Base-by-base conservation (phyloP, 2,113 vertebrate genomes). In the Dascyllus trimaculatus region DNA sequence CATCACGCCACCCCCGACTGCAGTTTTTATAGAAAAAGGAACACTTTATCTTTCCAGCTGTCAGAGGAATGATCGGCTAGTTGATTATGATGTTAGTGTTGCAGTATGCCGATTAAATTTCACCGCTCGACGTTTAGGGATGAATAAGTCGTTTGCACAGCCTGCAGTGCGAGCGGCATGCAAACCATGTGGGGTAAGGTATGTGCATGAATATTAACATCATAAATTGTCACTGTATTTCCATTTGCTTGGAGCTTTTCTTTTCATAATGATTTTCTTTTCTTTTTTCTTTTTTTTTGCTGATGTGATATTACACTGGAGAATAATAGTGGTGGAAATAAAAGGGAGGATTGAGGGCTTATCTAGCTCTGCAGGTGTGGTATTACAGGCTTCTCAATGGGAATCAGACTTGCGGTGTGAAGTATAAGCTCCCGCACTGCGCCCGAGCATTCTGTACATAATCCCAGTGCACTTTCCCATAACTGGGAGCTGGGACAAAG, bases 341-440 rank as follows among this genome's bases (percentile, higher is more conserved):
- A 86, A 82, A 81, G 66, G 57, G 57, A 77, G 84, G 87, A 85
- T 86, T 86, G 80, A 75, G 66, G 77, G 88, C 82, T 91, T 87
- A 92, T 92, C 91, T 78, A 18, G 56, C 88, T 73, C 71, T 79
- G 84, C 87, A 92, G 89, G 86, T 89, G 81, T 80, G 79, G 80
- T 65, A 85, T 90, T 87, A 85, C 85, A 82, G 82, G 52, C 75
- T 71, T 81, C 83, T 88, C 83, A 74, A 81, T 76, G 66, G 68
- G 79, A 84, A 84, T 85, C 84, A 32, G 71, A 77, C 71, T 56
- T 80, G 73, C 65, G 74, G 77, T 88, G 89, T 86, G 83, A 82
- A 85, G 80, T 87, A 71, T 87, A 86, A 88, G 75, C 86, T 79
- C 38, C 71, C 64, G 81, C 82, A 70, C 80, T 71, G 73, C 2